A percentile compares a stretch with the other conserved stretches of the same genome.
phyloP scores from a whole-genome alignment of 2,113 vertebrate species.

The Deroptyus accipitrinus region DNA sequence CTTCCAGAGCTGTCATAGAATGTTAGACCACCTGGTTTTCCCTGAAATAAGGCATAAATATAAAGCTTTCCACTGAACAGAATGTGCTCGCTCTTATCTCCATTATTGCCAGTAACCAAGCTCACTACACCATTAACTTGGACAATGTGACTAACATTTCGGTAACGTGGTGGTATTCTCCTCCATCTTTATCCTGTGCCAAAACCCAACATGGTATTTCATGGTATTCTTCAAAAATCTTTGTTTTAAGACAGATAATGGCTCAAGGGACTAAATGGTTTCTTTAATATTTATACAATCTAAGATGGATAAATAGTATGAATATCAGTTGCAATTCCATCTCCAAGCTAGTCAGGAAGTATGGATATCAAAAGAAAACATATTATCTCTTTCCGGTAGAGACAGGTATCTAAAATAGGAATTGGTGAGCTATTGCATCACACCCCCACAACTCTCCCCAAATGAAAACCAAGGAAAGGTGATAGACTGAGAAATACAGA shows the following conservation, averaged over 20 bases:
- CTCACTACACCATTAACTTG: fast-evolving
- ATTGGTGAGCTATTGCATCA: background rate
- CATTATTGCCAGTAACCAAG: background rate
- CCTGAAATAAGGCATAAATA: background rate
- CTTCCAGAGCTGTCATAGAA: background rate
- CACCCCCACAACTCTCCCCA: background rate
- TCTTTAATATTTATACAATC: background rate
- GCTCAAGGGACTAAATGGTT: background rate
- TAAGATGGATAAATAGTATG: background rate
- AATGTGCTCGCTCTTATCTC: background rate
- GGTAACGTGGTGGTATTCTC: background rate
- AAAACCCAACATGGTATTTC: background rate
- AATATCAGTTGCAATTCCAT: background rate
- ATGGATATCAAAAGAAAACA: background rate
- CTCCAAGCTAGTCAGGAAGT: background rate
- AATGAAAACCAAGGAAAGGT: background rate
- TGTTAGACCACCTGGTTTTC: background rate
- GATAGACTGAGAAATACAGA: background rate
- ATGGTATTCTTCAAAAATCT: background rate
- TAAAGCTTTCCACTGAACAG: background rate
- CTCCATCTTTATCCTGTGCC: background rate
- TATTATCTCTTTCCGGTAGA: background rate
- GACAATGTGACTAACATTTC: background rate
- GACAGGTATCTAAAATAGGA: background rate
- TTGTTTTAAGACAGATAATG: background rate